phyloP scores from a whole-genome alignment of 2,888 invertebrate genomes.

The Trilocha varians region DNA sequence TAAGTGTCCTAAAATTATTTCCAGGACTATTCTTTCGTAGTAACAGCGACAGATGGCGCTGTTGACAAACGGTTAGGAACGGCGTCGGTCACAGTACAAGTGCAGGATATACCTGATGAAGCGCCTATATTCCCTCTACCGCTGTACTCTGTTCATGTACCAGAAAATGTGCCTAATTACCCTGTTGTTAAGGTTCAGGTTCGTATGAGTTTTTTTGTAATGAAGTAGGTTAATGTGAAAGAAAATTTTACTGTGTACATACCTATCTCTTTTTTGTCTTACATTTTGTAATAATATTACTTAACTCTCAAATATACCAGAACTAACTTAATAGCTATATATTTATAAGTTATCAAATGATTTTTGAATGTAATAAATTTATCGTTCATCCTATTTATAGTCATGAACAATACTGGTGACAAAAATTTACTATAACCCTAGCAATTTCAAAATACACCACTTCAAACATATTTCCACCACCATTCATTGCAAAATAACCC shows the following conservation, averaged over 20 bases:
- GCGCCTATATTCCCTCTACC: slow-evolving; percentile 82
- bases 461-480: too few relatives aligned
- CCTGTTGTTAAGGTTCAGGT: slow-evolving; percentile 85
- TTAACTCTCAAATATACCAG: too few relatives aligned
- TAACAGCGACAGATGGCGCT: slow-evolving; percentile 91
- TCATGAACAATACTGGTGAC: too few relatives aligned
- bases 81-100: slow-evolving; percentile 86
- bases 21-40: slow-evolving; percentile 85
- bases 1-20: slow-evolving; percentile 13
- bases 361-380: too few relatives aligned
- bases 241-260: background rate
- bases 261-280: too few relatives aligned
- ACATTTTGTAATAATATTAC: too few relatives aligned
- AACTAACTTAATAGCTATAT: too few relatives aligned
- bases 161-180: slow-evolving; percentile 87
- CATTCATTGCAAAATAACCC: background rate
- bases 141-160: slow-evolving; percentile 84
- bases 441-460: too few relatives aligned
- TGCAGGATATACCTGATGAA: slow-evolving; percentile 88
- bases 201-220: slow-evolving; percentile 28
- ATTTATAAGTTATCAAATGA: too few relatives aligned
- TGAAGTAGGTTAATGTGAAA: background rate
- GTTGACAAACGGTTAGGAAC: slow-evolving; percentile 89
- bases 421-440: too few relatives aligned
- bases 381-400: too few relatives aligned